Evolutionary conservation across 2,888 invertebrate species (phyloP), one percentile per base, ranked within the genome.

Genomic region (Eurytoma adleriae): DNA sequence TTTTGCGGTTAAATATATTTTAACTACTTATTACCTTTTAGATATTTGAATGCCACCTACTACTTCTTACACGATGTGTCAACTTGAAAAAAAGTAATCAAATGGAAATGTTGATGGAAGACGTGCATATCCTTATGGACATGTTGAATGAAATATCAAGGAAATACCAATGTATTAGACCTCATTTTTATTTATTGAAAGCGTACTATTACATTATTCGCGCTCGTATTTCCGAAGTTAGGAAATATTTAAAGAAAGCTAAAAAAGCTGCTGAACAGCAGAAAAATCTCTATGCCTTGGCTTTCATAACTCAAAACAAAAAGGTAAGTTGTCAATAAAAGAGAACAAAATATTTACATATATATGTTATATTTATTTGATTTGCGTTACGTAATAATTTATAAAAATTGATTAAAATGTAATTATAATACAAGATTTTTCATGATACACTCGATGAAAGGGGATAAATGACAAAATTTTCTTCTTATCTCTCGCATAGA

Each of bases 11-110:
- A 14, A 54, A 14, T 3, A 54, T 2, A 54, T 54, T 50, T 50
- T 50, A 1, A 50, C 1, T 14, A 4, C 54, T 54, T 54, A n/a
- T 54, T 14, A 40, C 20, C 18, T 16, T 66, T 40, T 59, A 88
- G 88, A 81, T 82, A 5, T 62, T 88, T 20, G 88, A 88, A 74
- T 85, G 84, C 59, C 83, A 83, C 20, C 48, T 88, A 24, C 48
- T 88, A 1, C 75, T 85, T 16, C n/a, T 88, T 4, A 71, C 82
- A 1, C 85, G 82, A 1, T 86, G 84, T 20, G 79, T 87, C 14
- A 85, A 86, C n/a, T 78, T 85, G 71, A 87, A 84, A 7, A 84
- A 78, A 30, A 82, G 84, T 0, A 75, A 57, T 3, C 77, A 84
- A 12, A 71, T 86, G 18, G 62, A 79, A 12, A 64, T 82, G 10